These are phyloP conservation scores for Automeris io DNA, from an alignment of 2,888 invertebrate species.

Conservation along the genomic window DNA sequence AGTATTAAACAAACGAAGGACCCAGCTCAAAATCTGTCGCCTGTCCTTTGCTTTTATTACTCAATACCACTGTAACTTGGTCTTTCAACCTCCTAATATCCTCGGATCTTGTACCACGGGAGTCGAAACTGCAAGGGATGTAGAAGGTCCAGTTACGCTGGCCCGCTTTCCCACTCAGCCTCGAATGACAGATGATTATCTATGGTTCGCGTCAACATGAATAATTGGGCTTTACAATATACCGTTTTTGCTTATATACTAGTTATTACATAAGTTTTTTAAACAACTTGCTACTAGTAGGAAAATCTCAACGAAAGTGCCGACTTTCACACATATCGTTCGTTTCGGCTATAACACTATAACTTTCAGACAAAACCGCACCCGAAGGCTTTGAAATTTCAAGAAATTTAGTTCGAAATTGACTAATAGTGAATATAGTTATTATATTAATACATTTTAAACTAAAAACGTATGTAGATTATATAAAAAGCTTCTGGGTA, in stretches of 20 bases:
- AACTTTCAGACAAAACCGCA: no score
- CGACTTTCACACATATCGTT: no score
- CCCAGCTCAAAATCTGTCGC: slow-evolving; percentile 55
- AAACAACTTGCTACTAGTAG: no score
- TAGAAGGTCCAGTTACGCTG: slow-evolving; percentile 39
- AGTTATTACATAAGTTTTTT: no score
- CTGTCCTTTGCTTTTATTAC: slow-evolving; percentile 40
- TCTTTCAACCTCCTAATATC: slow-evolving; percentile 19
- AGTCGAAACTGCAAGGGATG: slow-evolving; percentile 24
- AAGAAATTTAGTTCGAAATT: no score
- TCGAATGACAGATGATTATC: slow-evolving; percentile 75
- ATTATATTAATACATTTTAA: no score
- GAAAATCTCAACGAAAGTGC: no score
- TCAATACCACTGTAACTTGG: slow-evolving; percentile 14
- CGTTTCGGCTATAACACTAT: no score
- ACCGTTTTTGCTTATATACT: slow-evolving; percentile 36
- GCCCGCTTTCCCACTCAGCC: slow-evolving; percentile 45
- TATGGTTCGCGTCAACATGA: slow-evolving; percentile 71
- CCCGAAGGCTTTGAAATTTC: no score
- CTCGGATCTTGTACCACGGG: slow-evolving; percentile 15
- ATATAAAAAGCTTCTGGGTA: no score
- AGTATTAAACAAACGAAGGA: slow-evolving; percentile 48
- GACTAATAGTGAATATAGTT: no score
- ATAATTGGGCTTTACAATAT: slow-evolving; percentile 69
- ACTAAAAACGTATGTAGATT: no score